Percentiles rank a stretch among this genome's conserved stretches.
phyloP scores from a whole-genome alignment of 1,140 invertebrate species.

The Saccostrea echinata region DNA sequence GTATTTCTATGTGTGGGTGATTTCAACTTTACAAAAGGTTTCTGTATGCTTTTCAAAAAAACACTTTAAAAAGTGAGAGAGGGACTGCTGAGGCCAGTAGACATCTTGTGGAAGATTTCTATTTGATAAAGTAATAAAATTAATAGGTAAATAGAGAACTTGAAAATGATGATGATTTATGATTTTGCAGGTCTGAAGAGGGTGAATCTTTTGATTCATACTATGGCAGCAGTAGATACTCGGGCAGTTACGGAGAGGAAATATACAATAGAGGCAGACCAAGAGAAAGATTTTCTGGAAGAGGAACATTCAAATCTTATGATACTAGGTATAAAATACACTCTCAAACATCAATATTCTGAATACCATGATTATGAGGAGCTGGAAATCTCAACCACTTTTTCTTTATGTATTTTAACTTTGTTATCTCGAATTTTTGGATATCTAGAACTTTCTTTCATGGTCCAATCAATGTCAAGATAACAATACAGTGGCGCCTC shows the following conservation, averaged over 20 bases:
- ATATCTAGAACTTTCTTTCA: too few species aligned
- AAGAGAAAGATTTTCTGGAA: slow-evolving; percentile 45
- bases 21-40: not conserved
- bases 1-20: too few species aligned
- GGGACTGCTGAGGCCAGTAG: not conserved
- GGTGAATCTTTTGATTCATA: slow-evolving; percentile 51
- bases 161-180: not conserved
- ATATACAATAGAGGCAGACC: slow-evolving; percentile 47
- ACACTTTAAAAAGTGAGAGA: not conserved
- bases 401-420: too few species aligned
- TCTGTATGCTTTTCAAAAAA: not conserved
- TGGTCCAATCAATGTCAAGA: too few species aligned
- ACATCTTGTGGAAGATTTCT: not conserved
- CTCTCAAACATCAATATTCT: too few species aligned
- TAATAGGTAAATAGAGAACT: not conserved
- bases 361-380: too few species aligned
- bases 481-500: too few species aligned
- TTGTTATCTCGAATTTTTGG: too few species aligned
- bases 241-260: slow-evolving; percentile 29
- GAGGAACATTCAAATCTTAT: slow-evolving; percentile 49
- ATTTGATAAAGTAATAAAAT: not conserved
- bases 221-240: not conserved
- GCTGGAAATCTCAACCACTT: too few species aligned
- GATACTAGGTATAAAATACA: slow-evolving; percentile 38
- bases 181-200: slow-evolving; percentile 49